Evolutionary conservation across 2,113 vertebrate genomes (phyloP).

Genomic region (Ptilorrhoa leucosticta): DNA sequence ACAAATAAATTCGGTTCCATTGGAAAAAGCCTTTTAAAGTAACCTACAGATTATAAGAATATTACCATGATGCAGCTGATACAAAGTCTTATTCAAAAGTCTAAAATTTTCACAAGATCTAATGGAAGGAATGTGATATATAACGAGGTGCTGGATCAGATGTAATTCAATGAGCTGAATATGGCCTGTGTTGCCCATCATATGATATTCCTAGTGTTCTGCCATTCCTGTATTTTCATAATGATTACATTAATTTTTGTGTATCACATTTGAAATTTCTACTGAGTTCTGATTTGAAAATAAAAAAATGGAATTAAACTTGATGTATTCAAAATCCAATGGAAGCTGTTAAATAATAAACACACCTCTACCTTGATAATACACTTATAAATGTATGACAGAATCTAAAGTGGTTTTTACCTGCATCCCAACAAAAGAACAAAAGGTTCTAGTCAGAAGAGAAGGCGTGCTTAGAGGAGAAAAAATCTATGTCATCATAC

Average conservation of each 20-base stretch:
- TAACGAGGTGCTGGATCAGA: background rate
- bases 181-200: background rate
- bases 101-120: background rate
- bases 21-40: background rate
- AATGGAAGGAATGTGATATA: background rate
- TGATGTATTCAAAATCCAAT: background rate
- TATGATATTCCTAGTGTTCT: background rate
- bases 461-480: background rate
- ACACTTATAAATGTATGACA: fast-evolving
- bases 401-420: background rate
- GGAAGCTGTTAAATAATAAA: background rate
- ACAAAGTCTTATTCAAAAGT: background rate
- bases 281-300: background rate
- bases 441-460: background rate
- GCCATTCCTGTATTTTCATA: background rate
- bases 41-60: background rate
- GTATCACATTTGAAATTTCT: background rate
- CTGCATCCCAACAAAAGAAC: background rate
- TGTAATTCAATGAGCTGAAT: background rate
- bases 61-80: background rate
- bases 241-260: background rate
- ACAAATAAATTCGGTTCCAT: background rate
- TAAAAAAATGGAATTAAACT: background rate
- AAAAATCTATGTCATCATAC: background rate
- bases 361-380: background rate